Evolutionary conservation across 2,113 vertebrate species (phyloP).

Genomic region (Columba livia): DNA sequence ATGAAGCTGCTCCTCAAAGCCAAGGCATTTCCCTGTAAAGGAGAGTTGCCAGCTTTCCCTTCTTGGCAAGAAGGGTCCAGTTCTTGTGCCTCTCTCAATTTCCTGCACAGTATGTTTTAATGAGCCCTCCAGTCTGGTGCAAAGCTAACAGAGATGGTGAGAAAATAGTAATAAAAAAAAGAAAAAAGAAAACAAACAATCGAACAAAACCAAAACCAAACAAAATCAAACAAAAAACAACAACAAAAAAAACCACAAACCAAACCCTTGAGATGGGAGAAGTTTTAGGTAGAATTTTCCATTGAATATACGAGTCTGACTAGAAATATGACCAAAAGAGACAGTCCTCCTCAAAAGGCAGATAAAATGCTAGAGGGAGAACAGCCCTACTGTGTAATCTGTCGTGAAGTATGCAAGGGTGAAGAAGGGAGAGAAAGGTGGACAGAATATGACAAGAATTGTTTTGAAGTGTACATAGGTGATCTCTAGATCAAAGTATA

Average conservation of each 20-base stretch:
- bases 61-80: neutral
- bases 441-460: neutral
- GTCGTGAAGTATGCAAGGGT: neutral
- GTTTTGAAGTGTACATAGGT: neutral
- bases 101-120: conserved; percentile 18
- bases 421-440: neutral
- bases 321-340: neutral
- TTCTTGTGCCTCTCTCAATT: conserved; percentile 29
- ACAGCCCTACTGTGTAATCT: neutral
- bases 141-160: neutral
- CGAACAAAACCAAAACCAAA: too few relatives aligned
- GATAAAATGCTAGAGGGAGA: neutral
- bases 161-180: neutral
- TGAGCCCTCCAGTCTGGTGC: conserved; percentile 18
- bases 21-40: conserved; percentile 17
- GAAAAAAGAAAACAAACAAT: neutral
- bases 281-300: conserved; percentile 35
- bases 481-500: neutral
- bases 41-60: conserved; percentile 15
- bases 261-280: neutral
- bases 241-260: too few relatives aligned
- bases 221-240: too few relatives aligned
- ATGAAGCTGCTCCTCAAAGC: neutral
- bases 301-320: neutral
- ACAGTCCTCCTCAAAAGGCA: neutral